These are phyloP conservation scores for Caenorhabditis imperialis DNA, from an alignment of 2,888 invertebrate species.

Conservation along the genomic window DNA sequence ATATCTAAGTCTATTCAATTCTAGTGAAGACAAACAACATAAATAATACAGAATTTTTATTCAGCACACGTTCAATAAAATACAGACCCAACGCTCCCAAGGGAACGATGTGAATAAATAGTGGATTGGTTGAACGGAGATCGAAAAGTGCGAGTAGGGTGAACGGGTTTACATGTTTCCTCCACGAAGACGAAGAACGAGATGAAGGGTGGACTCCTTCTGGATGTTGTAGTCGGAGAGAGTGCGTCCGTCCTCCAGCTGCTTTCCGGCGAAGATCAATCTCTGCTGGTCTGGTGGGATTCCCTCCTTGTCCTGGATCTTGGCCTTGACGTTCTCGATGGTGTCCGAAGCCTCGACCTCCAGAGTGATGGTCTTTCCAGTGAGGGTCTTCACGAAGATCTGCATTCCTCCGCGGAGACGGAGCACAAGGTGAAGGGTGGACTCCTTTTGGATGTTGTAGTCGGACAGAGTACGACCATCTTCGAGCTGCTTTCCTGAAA, in stretches of 20 bases:
- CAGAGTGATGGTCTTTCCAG: constrained; percentile 87
- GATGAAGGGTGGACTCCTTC: constrained; percentile 63
- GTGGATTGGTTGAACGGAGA: constrained; percentile 34
- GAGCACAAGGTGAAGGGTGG: constrained; percentile 73
- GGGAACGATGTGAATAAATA: constrained; percentile 34
- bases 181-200: constrained; percentile 64
- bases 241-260: constrained; percentile 78
- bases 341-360: constrained; percentile 65
- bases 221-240: constrained; percentile 68
- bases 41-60: no score
- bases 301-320: constrained; percentile 68
- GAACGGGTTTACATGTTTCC: constrained; percentile 47
- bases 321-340: constrained; percentile 64
- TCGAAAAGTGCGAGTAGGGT: constrained; percentile 32
- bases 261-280: constrained; percentile 75
- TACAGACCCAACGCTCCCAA: constrained; percentile 23
- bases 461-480: constrained; percentile 68
- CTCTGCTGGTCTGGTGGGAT: constrained; percentile 67
- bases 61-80: constrained; percentile 50
- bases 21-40: no score
- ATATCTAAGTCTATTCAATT: no score
- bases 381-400: constrained; percentile 91
- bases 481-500: constrained; percentile 51
- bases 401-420: constrained; percentile 84
- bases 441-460: constrained; percentile 67